Evolutionary conservation across 64 coral and sea anemone species (phyloP).

Genomic region (Montipora cactus): DNA sequence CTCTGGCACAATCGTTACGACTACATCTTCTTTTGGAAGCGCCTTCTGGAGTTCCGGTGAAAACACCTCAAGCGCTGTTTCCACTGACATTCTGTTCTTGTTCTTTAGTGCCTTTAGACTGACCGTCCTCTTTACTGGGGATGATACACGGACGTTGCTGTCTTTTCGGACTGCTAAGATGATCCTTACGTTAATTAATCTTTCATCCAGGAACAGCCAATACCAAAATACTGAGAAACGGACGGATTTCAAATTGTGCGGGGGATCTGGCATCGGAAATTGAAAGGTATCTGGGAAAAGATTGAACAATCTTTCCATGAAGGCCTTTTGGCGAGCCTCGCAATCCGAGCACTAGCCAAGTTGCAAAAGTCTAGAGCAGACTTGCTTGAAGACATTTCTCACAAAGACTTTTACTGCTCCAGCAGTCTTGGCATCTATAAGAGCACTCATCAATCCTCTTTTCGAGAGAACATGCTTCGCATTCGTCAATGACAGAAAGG

Average conservation of each 20-base stretch:
- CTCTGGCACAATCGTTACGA: slow-evolving; percentile 57
- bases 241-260: slow-evolving; percentile 24
- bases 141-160: too few species aligned
- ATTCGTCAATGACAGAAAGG: not conserved
- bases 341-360: slow-evolving; percentile 38
- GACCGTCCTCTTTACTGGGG: slow-evolving; percentile 12
- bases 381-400: not conserved
- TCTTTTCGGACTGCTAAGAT: too few species aligned
- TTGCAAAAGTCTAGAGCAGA: slow-evolving; percentile 10
- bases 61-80: slow-evolving; percentile 60
- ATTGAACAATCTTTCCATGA: slow-evolving; percentile 15
- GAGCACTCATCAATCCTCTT: slow-evolving; percentile 1
- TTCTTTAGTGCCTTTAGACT: slow-evolving; percentile 27
- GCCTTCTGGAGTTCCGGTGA: not conserved
- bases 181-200: not conserved
- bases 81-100: slow-evolving; percentile 71
- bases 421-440: slow-evolving; percentile 12
- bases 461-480: not conserved
- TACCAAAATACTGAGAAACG: slow-evolving; percentile 45
- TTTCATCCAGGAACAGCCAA: slow-evolving; percentile 1
- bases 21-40: slow-evolving; percentile 9
- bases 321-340: slow-evolving; percentile 22
- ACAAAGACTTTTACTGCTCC: slow-evolving; percentile 21
- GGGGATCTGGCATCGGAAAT: slow-evolving; percentile 9
- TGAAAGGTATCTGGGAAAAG: not conserved